phyloP scores from a whole-genome alignment of 1,140 invertebrate species.

The Antheraea pernyi region DNA sequence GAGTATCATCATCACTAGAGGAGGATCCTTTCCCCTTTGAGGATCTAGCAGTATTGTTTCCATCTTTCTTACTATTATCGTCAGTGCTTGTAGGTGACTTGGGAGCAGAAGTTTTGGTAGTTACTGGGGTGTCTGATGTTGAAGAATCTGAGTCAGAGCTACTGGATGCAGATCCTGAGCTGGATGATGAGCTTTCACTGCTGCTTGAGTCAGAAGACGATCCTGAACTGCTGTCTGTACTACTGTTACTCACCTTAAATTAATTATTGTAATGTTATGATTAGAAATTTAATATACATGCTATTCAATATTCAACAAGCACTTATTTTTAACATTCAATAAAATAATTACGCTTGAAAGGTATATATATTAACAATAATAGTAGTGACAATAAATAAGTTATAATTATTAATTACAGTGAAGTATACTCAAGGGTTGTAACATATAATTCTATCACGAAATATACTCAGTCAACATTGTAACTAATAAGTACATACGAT shows the following conservation, averaged over 20 bases:
- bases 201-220: slow-evolving; percentile 84
- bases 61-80: slow-evolving; percentile 78
- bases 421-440: too few species aligned
- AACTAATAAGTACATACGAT: not conserved
- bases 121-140: slow-evolving; percentile 58
- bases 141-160: slow-evolving; percentile 81
- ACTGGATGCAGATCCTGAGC: slow-evolving; percentile 85
- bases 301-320: too few species aligned
- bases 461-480: not conserved
- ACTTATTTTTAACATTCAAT: too few species aligned
- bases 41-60: slow-evolving; percentile 56
- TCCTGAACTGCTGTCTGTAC: slow-evolving; percentile 82
- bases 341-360: too few species aligned
- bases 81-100: slow-evolving; percentile 63
- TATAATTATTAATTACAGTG: not conserved
- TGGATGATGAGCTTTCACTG: slow-evolving; percentile 84
- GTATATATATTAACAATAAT: too few species aligned
- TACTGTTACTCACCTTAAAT: slow-evolving; percentile 75
- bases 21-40: slow-evolving; percentile 63
- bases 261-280: not conserved
- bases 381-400: not conserved
- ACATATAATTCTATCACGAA: not conserved
- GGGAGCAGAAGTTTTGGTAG: slow-evolving; percentile 28
- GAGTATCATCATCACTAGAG: slow-evolving; percentile 70
- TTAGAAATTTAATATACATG: too few species aligned